Evolutionary conservation across 2,797 vertebrate species (phyloP), one percentile per base, ranked within the genome.

Genomic region (Hoplostethus mediterraneus): DNA sequence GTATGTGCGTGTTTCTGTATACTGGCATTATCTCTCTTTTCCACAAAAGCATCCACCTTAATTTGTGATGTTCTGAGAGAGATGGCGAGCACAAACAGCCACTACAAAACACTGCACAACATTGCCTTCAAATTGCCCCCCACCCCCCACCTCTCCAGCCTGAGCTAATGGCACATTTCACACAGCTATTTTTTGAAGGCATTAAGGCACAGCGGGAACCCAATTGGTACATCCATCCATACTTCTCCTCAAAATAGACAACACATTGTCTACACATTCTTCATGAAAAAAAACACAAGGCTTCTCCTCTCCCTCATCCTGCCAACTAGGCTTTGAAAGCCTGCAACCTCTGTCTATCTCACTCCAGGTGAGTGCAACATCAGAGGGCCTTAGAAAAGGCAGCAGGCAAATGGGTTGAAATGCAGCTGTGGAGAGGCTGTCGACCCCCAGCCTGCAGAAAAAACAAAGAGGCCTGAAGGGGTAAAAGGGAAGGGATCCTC

Each of bases 101-200:
- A 51, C 51, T 11, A 65, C 14, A 61, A 57, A 40, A 42, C 63
- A 67, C 72, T 17, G 42, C 59, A 63, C 16, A 48, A 21, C 55
- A 56, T 42, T 45, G 33, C n/a, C 63, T 48, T 33, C 47, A 53
- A 54, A 54, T 33, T 33, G 33, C 33, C 21, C 21, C 21, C 21
- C 21, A 21, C 21, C 1, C 21, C 21, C 21, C 36, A 60, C 28
- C 21, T 45, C 55, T 70, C 42, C 28, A 54, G 55, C 67, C 76
- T 67, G 73, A 80, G 49, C 79, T 86, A 89, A 89, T 83, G 79
- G 83, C 65, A 72, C 75, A 80, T 84, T 84, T 81, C 77, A 81
- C 60, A 82, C 71, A 74, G 77, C 82, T 81, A 81, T 89, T 82
- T 87, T 71, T 82, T 21, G 72, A 80, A 78, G 73, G 77, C 76